Percentiles rank a stretch among this genome's conserved stretches.
phyloP scores from a whole-genome alignment of 2,797 vertebrate species.

The Enteromius anoplus region DNA sequence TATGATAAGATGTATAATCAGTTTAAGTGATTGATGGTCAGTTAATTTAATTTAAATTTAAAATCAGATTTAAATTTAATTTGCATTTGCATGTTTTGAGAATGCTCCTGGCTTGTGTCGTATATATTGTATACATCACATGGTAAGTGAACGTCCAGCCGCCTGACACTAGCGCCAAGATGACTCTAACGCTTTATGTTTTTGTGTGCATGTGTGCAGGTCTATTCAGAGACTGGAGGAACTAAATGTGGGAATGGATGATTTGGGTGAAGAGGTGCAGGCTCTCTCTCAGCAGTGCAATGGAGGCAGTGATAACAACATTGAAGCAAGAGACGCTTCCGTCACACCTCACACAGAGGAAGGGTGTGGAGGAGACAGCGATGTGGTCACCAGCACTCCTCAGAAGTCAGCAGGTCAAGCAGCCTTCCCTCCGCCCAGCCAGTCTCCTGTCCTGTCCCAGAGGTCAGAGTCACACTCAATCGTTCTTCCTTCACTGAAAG shows the following conservation, averaged over 20 bases:
- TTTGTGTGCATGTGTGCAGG: constrained; percentile 69
- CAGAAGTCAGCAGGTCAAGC: constrained; percentile 72
- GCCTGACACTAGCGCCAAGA: not conserved
- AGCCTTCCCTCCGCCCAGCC: constrained; percentile 78
- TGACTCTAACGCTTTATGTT: not conserved
- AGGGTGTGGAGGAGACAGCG: constrained; percentile 55
- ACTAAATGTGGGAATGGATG: constrained; percentile 95
- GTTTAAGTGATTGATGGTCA: not conserved
- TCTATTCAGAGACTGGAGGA: constrained; percentile 98
- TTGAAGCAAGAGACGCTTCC: constrained; percentile 59
- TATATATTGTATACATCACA: constrained; percentile 1
- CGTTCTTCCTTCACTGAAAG: not conserved
- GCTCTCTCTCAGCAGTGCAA: constrained; percentile 87
- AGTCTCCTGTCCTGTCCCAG: constrained; percentile 84
- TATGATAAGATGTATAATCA: too few species aligned
- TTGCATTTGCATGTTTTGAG: not conserved
- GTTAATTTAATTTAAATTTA: not conserved
- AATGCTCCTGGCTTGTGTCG: not conserved
- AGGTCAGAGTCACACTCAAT: constrained; percentile 70
- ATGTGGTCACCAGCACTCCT: constrained; percentile 84
- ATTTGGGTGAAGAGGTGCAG: constrained; percentile 86
- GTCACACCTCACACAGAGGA: constrained; percentile 61
- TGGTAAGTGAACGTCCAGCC: not conserved
- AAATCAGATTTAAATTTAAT: not conserved
- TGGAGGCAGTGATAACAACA: constrained; percentile 61